These are phyloP conservation scores for Todus mexicanus DNA, from an alignment of 2,797 vertebrate species.

Conservation along the genomic window DNA sequence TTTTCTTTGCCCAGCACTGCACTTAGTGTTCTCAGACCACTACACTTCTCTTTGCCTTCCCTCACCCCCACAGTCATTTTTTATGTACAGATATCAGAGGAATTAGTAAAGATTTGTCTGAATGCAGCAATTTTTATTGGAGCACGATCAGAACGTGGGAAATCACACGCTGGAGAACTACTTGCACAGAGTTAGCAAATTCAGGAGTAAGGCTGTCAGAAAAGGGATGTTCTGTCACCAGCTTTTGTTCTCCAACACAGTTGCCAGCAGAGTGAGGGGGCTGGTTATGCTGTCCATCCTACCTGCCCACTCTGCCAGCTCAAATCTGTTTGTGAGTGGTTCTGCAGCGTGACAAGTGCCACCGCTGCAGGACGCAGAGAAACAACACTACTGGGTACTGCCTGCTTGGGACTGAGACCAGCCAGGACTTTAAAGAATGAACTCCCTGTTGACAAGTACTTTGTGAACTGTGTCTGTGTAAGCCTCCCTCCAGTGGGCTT, in stretches of 20 bases:
- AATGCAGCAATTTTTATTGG: background rate
- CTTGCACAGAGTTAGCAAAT: background rate
- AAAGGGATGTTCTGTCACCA: background rate
- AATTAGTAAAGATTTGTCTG: background rate
- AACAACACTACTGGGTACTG: background rate
- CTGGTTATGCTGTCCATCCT: accelerated
- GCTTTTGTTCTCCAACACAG: background rate
- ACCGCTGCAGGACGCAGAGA: background rate
- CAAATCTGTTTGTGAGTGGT: background rate
- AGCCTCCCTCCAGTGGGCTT: background rate
- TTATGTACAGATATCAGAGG: background rate
- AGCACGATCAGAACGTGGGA: background rate
- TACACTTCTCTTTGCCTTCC: background rate
- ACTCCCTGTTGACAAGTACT: background rate
- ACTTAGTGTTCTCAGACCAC: background rate
- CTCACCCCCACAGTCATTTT: background rate
- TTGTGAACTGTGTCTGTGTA: background rate
- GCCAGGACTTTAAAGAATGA: background rate
- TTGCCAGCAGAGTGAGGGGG: accelerated
- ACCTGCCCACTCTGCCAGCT: background rate
- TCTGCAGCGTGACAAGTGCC: background rate
- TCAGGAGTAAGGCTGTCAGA: background rate
- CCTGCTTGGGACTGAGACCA: background rate
- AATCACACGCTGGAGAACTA: background rate
- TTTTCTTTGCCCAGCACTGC: background rate